Conservation (phyloP, 2,113 vertebrate genomes). For the Channa maculata region DNA sequence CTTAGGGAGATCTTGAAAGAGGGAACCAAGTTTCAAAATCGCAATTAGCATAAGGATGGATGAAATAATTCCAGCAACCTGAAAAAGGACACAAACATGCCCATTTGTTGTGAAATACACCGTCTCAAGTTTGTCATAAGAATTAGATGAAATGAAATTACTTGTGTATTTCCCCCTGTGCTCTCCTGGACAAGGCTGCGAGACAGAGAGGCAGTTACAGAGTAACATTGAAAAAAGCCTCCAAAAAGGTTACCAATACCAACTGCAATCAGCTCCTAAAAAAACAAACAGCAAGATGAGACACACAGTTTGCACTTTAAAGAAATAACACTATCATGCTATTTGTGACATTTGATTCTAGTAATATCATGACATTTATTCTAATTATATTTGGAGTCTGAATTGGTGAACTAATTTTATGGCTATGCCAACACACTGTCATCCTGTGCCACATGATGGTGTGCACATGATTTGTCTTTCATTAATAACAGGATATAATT, state of each 20-base stretch:
- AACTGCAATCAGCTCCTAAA: slow-evolving; percentile 91
- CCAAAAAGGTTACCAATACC: slow-evolving; percentile 90
- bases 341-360: too few species aligned
- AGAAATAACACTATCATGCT: too few species aligned
- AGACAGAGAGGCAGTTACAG: slow-evolving; percentile 92
- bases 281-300: slow-evolving; percentile 10
- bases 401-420: too few species aligned
- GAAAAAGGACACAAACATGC: slow-evolving; percentile 31
- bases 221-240: slow-evolving; percentile 92
- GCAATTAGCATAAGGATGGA: slow-evolving; percentile 90
- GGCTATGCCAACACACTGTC: too few species aligned
- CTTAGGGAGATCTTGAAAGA: slow-evolving; percentile 93
- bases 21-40: slow-evolving; percentile 89
- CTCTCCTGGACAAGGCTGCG: slow-evolving; percentile 93
- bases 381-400: too few species aligned
- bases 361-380: too few species aligned
- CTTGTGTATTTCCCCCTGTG: slow-evolving; percentile 93
- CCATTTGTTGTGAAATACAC: neutral
- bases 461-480: too few species aligned
- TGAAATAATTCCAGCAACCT: slow-evolving; percentile 88
- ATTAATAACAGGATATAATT: too few species aligned
- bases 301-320: neutral
- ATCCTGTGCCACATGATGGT: too few species aligned
- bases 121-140: neutral
- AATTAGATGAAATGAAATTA: slow-evolving; percentile 58